Percentiles rank a stretch among this genome's conserved stretches.
Conservation (phyloP, 2,113 vertebrate species). For the Platycercus adscitus region DNA sequence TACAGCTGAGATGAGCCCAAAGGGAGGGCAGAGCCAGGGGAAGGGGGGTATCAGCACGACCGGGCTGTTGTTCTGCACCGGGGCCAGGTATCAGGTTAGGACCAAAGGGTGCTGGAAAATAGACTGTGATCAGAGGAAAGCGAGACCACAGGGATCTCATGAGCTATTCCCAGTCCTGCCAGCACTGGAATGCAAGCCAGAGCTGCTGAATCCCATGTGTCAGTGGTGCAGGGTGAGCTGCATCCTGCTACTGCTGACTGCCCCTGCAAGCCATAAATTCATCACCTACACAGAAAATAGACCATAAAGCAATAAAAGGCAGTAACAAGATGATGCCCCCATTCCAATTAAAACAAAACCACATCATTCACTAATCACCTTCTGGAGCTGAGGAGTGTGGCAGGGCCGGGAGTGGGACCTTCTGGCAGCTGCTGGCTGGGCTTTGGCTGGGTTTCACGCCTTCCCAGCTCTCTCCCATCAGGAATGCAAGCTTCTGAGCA, state of each 20-base stretch:
- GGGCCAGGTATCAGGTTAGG: neutral
- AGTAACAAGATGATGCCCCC: neutral
- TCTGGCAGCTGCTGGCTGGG: neutral
- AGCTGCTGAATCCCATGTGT: rapidly evolving
- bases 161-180: neutral
- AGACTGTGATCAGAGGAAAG: neutral
- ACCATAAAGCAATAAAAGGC: neutral
- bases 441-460: neutral
- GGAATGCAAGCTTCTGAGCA: neutral
- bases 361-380: neutral
- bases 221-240: neutral
- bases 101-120: neutral
- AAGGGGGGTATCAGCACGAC: neutral
- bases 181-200: neutral
- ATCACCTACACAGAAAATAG: neutral
- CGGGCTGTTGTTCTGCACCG: rapidly evolving
- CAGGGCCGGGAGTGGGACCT: neutral
- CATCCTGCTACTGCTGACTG: neutral
- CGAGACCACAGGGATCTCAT: neutral
- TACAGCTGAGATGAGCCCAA: neutral
- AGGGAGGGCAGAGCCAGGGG: neutral
- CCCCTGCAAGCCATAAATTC: neutral
- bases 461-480: neutral
- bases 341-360: neutral
- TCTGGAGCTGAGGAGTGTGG: neutral